Conservation (phyloP, 2,888 invertebrate genomes). For the Agrotis clavis region DNA sequence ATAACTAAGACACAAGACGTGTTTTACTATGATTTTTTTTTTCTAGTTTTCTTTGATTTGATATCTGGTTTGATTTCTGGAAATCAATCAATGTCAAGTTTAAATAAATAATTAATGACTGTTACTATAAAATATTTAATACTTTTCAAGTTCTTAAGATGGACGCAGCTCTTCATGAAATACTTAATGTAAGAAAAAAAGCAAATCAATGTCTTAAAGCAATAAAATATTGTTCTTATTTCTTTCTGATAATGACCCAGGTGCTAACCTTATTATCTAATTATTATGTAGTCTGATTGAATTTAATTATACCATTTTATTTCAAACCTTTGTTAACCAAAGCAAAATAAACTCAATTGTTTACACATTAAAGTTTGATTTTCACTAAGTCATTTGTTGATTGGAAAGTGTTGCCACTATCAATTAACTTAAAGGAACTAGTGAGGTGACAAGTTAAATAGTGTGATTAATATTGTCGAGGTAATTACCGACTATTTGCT, state of each 20-base stretch:
- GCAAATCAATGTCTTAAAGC: too few species aligned
- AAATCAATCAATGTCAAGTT: constrained; percentile 47
- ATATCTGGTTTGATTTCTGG: constrained; percentile 24
- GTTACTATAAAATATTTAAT: too few species aligned
- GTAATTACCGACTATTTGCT: constrained; percentile 37
- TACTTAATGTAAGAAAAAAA: not conserved
- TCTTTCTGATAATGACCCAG: too few species aligned
- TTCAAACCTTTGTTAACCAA: not conserved
- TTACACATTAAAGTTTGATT: constrained; percentile 21
- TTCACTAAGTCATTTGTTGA: not conserved
- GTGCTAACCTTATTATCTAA: too few species aligned
- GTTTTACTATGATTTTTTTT: not conserved
- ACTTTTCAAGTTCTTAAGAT: not conserved
- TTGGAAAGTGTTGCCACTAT: constrained; percentile 49
- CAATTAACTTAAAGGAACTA: constrained; percentile 51
- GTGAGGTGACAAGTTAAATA: constrained; percentile 53
- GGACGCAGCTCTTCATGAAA: too few species aligned
- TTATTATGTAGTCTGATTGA: too few species aligned
- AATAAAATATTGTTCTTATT: too few species aligned
- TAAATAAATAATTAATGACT: constrained; percentile 2
- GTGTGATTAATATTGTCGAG: constrained; percentile 37
- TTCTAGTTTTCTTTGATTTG: not conserved
- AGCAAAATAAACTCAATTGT: constrained; percentile 10
- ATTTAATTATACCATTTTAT: too few species aligned
- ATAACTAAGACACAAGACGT: too few species aligned